Evolutionary conservation across 2,113 vertebrate species (phyloP).

Genomic region (Rattus norvegicus): DNA sequence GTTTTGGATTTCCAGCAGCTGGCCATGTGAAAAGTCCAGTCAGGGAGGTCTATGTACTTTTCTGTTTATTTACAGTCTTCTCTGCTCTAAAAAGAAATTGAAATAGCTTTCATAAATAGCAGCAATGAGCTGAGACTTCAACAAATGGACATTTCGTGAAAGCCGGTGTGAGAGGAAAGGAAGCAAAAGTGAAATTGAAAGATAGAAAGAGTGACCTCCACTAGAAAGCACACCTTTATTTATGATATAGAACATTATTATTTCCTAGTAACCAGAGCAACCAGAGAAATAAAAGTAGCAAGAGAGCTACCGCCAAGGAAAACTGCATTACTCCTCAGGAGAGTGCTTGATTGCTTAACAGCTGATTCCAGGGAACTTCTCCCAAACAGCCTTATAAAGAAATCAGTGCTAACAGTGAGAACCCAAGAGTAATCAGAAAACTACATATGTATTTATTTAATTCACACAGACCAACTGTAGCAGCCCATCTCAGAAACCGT

Average conservation of each 20-base stretch:
- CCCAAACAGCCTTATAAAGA: background rate
- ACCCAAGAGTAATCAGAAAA: background rate
- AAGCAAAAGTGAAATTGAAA: background rate
- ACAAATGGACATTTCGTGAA: constrained; percentile 19
- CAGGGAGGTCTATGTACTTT: background rate
- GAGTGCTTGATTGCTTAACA: background rate
- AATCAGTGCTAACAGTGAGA: background rate
- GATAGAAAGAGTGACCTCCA: background rate
- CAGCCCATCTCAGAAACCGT: background rate
- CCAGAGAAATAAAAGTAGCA: background rate
- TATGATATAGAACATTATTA: background rate
- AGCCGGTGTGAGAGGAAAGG: background rate
- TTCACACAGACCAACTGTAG: background rate
- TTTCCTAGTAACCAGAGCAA: constrained; percentile 1
- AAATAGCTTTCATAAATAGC: constrained; percentile 23
- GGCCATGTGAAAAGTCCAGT: background rate
- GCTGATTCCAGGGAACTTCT: background rate
- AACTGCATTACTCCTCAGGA: background rate
- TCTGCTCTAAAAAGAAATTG: background rate
- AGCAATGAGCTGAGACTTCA: background rate
- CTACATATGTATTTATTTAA: background rate
- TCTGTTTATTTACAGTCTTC: constrained; percentile 22
- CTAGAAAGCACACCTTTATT: background rate
- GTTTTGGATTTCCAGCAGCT: background rate
- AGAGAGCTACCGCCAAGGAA: background rate